phyloP scores from a whole-genome alignment of 2,113 vertebrate species.

The Larimichthys polyactis region DNA sequence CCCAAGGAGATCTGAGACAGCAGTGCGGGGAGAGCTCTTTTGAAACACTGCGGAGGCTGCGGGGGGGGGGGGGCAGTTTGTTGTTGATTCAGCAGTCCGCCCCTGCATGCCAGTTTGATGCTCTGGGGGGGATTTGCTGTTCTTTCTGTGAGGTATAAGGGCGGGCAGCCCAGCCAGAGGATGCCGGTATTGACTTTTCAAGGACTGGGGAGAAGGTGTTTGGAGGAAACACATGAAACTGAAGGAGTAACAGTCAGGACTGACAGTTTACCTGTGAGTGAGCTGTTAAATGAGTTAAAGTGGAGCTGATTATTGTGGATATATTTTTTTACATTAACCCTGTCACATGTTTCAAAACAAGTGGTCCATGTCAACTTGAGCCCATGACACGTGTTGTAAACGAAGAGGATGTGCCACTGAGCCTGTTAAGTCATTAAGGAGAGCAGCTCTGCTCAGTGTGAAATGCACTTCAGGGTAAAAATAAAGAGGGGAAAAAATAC shows the following conservation, averaged over 20 bases:
- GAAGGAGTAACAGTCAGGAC: background rate
- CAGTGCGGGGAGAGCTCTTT: slow-evolving; percentile 49
- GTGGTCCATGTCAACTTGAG: background rate
- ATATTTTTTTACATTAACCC: background rate
- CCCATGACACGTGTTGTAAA: slow-evolving; percentile 34
- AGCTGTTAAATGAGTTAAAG: background rate
- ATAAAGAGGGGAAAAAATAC: rapidly evolving
- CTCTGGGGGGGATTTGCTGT: slow-evolving; percentile 58
- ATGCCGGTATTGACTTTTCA: slow-evolving; percentile 21
- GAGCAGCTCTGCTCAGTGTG: background rate
- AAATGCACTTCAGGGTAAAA: background rate
- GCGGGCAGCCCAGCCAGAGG: slow-evolving; percentile 43
- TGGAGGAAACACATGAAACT: background rate
- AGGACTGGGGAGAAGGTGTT: background rate
- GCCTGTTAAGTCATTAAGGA: slow-evolving; percentile 59
- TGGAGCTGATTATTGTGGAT: too few relatives aligned
- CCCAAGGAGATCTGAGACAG: slow-evolving; percentile 71
- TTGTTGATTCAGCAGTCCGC: slow-evolving; percentile 80
- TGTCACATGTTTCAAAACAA: background rate
- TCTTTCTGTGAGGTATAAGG: slow-evolving; percentile 44
- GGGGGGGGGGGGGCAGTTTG: slow-evolving; percentile 36
- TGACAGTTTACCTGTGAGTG: background rate
- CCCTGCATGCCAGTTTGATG: slow-evolving; percentile 46
- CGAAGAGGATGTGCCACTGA: slow-evolving; percentile 32
- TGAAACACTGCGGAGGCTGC: slow-evolving; percentile 18